A percentile compares a stretch with the other conserved stretches of the same genome.
These are phyloP conservation scores for Hephaestus fuliginosus DNA, from an alignment of 2,797 vertebrate genomes.

Conservation along the genomic window DNA sequence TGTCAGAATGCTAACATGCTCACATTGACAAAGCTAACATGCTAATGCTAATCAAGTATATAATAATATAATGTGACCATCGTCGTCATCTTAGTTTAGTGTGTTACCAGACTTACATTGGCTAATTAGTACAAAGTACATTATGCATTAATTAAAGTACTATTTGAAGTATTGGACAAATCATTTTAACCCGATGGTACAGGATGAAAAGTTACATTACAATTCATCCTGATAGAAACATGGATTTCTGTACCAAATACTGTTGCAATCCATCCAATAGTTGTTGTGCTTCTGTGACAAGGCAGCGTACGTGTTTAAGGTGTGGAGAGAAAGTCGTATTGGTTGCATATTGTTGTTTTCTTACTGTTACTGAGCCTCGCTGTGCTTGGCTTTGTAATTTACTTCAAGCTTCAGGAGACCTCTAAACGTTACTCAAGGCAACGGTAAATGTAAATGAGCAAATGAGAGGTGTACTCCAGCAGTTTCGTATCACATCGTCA, in stretches of 20 bases:
- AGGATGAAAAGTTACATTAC: neutral
- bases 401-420: no score
- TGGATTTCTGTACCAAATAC: neutral
- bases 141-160: neutral
- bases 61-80: neutral
- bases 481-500: no score
- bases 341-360: no score
- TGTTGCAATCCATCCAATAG: no score
- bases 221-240: neutral
- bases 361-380: no score
- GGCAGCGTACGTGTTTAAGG: no score
- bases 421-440: no score
- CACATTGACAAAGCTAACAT: neutral
- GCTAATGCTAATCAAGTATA: neutral
- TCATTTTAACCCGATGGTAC: neutral
- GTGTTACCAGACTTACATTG: neutral
- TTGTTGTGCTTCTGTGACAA: no score
- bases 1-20: neutral
- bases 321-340: no score
- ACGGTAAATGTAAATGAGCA: neutral
- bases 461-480: no score
- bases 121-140: neutral
- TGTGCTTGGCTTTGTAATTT: no score
- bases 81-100: neutral
- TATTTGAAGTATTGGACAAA: neutral